Evolutionary conservation across 2,888 invertebrate species (phyloP), one percentile per base, ranked within the genome.

Genomic region (Amiota minor): DNA sequence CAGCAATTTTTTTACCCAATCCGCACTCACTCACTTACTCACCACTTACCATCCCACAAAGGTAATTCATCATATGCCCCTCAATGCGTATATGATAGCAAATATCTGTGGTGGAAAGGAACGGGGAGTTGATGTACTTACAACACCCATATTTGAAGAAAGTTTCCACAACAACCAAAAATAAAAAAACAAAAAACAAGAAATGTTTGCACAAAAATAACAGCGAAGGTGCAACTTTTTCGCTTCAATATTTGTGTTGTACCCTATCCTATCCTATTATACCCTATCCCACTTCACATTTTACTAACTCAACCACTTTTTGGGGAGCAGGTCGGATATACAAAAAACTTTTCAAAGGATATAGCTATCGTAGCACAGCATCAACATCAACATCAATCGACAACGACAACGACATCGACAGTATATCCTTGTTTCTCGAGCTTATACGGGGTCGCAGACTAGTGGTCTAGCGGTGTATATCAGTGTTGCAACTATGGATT

Each of bases 401-500:
- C 35, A 35, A 6, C 35, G 35, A 35, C 35, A 35, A 35, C 35
- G 35, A 35, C 35, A 35, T 35, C 35, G 35, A 35, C 35, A 23
- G 23, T 23, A 23, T 3, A 35, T 6, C 35, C 35, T 35, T 35
- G 2, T 6, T 35, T 3, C 35, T 35, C 4, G 35, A 35, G 35
- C 35, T 35, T 35, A 35, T 35, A 35, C 6, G 35, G 35, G 35
- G 35, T 35, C 35, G 4, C 35, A 35, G 35, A 35, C 35, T 35
- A 35, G 4, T 35, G 35, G 35, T 8, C 35, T 75, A 79, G 82
- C 80, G 80, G 77, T 85, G 82, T 84, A 81, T 85, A 85, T 84
- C 83, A 83, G 84, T 79, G 81, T 74, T 50, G 75, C 73, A 20
- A 11, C 11, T 59, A 11, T 78, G 86, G 85, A 83, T 83, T 83